phyloP scores from a whole-genome alignment of 2,113 vertebrate species.

The Poicephalus meyeri region DNA sequence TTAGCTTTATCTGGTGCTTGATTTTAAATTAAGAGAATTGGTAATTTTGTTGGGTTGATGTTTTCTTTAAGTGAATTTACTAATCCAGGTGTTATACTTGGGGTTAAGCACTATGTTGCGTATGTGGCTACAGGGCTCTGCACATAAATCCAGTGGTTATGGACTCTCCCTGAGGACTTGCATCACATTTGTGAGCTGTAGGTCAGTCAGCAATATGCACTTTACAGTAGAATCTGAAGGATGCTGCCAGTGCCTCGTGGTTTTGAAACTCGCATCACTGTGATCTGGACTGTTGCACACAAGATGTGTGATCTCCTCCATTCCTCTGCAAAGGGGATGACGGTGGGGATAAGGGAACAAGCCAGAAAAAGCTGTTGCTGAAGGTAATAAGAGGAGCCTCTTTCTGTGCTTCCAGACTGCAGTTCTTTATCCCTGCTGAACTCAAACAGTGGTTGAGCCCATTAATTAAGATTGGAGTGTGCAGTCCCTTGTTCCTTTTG shows the following conservation, averaged over 20 bases:
- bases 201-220: not conserved
- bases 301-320: not conserved
- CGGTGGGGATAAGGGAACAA: not conserved
- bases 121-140: not conserved
- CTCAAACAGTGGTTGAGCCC: not conserved
- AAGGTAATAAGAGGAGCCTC: not conserved
- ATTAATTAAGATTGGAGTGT: not conserved
- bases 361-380: not conserved
- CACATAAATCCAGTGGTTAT: not conserved
- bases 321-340: not conserved
- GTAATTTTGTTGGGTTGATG: not conserved
- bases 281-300: not conserved
- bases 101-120: not conserved
- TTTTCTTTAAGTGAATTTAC: not conserved
- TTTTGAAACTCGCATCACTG: not conserved
- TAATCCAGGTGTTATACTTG: not conserved
- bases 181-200: not conserved
- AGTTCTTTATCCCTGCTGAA: not conserved
- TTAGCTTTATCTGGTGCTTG: not conserved
- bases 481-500: not conserved
- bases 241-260: not conserved
- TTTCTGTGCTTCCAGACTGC: not conserved
- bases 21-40: not conserved
- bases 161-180: not conserved
- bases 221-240: not conserved